Evolutionary conservation across 2,888 invertebrate species (phyloP).

Genomic region (Biston stratarius): DNA sequence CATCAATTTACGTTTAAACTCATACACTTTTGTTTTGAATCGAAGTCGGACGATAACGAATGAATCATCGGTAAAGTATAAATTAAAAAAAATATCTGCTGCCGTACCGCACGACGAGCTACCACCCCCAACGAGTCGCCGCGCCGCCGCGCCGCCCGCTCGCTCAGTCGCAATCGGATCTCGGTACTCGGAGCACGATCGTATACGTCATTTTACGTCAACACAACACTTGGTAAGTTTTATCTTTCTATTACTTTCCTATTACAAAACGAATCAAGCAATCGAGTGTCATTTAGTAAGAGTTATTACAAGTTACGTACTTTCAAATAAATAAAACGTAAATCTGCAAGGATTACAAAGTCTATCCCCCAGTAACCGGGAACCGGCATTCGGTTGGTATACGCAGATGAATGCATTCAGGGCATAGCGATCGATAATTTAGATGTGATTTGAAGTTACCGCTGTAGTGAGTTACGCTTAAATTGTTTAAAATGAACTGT

Average conservation of each 20-base stretch:
- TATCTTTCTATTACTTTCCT: constrained; percentile 44
- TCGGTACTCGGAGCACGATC: constrained; percentile 66
- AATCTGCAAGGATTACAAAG: constrained; percentile 8
- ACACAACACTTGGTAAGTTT: constrained; percentile 69
- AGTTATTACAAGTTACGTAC: neutral
- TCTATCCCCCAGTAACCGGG: constrained; percentile 56
- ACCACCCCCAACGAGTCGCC: constrained; percentile 59
- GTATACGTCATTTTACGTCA: constrained; percentile 56
- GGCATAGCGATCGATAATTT: constrained; percentile 55
- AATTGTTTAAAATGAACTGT: constrained; percentile 17
- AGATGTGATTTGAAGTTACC: constrained; percentile 4
- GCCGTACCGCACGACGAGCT: constrained; percentile 52
- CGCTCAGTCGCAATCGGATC: constrained; percentile 71
- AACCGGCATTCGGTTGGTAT: constrained; percentile 53
- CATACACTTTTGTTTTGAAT: constrained; percentile 43
- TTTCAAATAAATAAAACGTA: neutral
- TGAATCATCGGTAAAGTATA: constrained; percentile 60
- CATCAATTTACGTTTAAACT: constrained; percentile 34
- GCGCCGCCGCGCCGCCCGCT: constrained; percentile 35
- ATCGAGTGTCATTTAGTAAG: neutral
- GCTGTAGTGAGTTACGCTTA: neutral
- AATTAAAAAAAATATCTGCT: constrained; percentile 40
- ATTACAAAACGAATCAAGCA: constrained; percentile 1
- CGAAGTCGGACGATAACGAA: constrained; percentile 39
- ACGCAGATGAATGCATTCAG: constrained; percentile 49